Evolutionary conservation across 2,888 invertebrate genomes (phyloP), one percentile per base, ranked within the genome.

Genomic region (Xestia rhomboidea): DNA sequence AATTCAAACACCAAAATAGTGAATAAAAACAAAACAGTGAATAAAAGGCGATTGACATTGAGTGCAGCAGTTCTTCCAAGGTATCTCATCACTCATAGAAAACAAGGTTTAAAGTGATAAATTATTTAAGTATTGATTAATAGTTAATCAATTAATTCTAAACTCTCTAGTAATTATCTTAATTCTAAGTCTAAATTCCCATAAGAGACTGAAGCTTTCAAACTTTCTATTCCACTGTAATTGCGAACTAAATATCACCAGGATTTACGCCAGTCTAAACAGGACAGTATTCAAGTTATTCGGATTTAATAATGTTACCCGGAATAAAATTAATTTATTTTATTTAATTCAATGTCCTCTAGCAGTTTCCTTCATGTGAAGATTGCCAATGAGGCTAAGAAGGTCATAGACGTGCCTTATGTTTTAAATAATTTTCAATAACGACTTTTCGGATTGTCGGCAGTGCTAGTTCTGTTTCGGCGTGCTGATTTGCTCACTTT

Each of bases 291-390:
- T 64, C n/a, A 85, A 73, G 24, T 64, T 62, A n/a, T 76, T 49
- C 38, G 44, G 7, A 67, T 79, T 66, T 77, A 75, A 85, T 76
- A 60, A 57, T 63, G 64, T 73, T 80, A 51, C 69, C 62, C 69
- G n/a, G 60, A 82, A 73, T 77, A 73, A 77, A 82, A 75, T 79
- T 77, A 77, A 82, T 85, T 76, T 72, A 86, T 81, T 87, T 85
- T 66, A 83, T 86, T 88, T 88, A 63, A 88, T 88, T 81, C 71
- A 73, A 74, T 66, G 72, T 76, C 75, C 76, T 77, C 70, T 76
- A 51, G 82, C 71, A 82, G 74, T 76, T 74, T 84, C 74, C 57
- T 81, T 76, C 73, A 73, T 66, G 78, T 81, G 74, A 79, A 80
- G 75, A 79, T 84, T 76, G 77, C 63, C 70, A 68, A 70, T 68